Conservation (phyloP, 1,140 invertebrate genomes). For the Drosophila nasuta region DNA sequence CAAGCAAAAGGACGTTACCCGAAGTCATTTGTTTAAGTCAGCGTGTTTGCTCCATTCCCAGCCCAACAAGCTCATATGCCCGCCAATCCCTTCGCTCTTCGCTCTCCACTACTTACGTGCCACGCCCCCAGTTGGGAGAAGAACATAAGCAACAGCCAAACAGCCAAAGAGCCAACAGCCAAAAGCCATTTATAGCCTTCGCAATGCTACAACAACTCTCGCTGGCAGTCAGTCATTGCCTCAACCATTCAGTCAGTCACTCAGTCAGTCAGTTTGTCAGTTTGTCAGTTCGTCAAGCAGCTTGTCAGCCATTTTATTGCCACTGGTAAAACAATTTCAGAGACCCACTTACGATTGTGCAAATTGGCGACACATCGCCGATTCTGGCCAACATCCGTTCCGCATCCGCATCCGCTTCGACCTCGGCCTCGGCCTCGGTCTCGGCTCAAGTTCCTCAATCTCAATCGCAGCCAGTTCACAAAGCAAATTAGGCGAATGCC, state of each 20-base stretch:
- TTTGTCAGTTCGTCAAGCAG: constrained; percentile 32
- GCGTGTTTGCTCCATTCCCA: constrained; percentile 1
- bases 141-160: constrained; percentile 18
- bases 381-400: constrained; percentile 14
- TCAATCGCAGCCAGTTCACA: neutral
- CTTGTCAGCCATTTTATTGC: constrained; percentile 41
- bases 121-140: constrained; percentile 24
- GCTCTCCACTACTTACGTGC: constrained; percentile 1
- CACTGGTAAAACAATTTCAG: constrained; percentile 49
- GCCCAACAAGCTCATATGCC: constrained; percentile 43
- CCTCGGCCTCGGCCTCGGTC: too few relatives aligned
- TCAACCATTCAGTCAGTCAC: constrained; percentile 22
- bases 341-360: constrained; percentile 31
- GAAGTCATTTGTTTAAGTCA: constrained; percentile 81
- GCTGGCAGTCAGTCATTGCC: constrained; percentile 55
- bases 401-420: constrained; percentile 1
- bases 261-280: constrained; percentile 13
- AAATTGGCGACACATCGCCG: constrained; percentile 49
- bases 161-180: constrained; percentile 13
- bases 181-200: constrained; percentile 68
- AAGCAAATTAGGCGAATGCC: constrained; percentile 41
- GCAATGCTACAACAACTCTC: constrained; percentile 52
- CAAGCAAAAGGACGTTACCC: constrained; percentile 71
- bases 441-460: neutral
- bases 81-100: neutral